Evolutionary conservation across 2,888 invertebrate genomes (phyloP).

Genomic region (Holacanthella duospinosa): DNA sequence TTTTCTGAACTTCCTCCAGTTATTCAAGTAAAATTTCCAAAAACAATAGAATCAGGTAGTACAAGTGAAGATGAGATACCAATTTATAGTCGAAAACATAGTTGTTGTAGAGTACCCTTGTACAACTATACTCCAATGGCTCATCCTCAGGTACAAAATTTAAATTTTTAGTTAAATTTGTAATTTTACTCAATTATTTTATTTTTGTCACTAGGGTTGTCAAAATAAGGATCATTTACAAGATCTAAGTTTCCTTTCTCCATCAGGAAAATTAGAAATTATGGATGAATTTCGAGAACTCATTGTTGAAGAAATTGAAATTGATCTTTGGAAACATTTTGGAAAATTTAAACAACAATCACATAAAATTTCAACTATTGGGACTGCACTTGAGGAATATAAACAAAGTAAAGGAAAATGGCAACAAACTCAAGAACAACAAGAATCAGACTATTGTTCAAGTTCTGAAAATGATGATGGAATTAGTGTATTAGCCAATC

Average conservation of each 20-base stretch:
- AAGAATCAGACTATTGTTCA: background rate
- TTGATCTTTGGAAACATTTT: background rate
- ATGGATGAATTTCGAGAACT: background rate
- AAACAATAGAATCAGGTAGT: background rate
- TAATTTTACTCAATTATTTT: too few species aligned
- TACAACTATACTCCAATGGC: conserved; percentile 30
- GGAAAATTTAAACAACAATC: background rate
- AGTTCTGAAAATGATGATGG: background rate
- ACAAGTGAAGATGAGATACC: background rate
- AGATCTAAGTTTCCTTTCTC: conserved; percentile 37
- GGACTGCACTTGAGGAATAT: background rate
- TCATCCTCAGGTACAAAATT: background rate
- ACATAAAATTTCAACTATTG: background rate
- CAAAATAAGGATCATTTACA: conserved; percentile 62
- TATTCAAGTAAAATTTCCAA: too few species aligned
- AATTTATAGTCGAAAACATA: background rate
- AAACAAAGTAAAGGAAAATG: background rate
- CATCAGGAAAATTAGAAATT: conserved; percentile 1
- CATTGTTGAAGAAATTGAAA: background rate
- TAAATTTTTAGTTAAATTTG: background rate
- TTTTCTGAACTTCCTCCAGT: background rate
- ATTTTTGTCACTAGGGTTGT: conserved; percentile 50
- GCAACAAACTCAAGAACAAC: background rate
- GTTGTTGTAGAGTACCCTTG: conserved; percentile 27
- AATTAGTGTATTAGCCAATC: too few species aligned